Percentiles rank a stretch among this genome's conserved stretches.
Conservation (phyloP, 2,797 vertebrate species). For the Sebastolobus alascanus region DNA sequence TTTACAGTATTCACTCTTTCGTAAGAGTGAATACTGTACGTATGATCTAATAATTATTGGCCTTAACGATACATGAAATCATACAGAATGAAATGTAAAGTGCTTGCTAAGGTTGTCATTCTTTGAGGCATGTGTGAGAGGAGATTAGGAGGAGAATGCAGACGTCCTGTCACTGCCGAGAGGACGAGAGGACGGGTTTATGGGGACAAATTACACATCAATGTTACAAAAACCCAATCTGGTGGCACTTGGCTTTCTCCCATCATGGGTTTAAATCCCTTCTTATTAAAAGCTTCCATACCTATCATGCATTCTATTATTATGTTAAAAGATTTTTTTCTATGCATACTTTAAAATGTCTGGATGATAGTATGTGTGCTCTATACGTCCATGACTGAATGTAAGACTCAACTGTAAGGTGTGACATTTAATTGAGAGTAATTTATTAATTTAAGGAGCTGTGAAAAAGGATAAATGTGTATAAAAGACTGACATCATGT, state of each 20-base stretch:
- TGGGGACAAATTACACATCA: constrained; percentile 66
- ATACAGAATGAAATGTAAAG: constrained; percentile 40
- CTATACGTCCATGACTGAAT: neutral
- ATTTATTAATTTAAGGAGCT: constrained; percentile 6
- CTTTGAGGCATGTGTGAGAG: constrained; percentile 25
- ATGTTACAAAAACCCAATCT: constrained; percentile 55
- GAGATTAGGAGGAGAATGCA: constrained; percentile 53
- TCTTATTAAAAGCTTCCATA: constrained; percentile 45
- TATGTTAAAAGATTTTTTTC: constrained; percentile 32
- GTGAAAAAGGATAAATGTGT: neutral
- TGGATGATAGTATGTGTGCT: constrained; percentile 15
- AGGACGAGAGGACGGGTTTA: constrained; percentile 62
- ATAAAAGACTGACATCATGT: neutral
- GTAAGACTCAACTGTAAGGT: constrained; percentile 5
- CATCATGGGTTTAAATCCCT: constrained; percentile 54
- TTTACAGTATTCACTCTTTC: neutral
- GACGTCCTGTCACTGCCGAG: constrained; percentile 47
- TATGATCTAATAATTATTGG: constrained; percentile 9
- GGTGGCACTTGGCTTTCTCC: constrained; percentile 44
- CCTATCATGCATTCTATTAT: constrained; percentile 43
- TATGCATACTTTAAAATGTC: constrained; percentile 26
- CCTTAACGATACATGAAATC: constrained; percentile 12
- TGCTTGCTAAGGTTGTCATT: constrained; percentile 37
- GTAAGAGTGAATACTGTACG: neutral
- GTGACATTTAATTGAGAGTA: constrained; percentile 5